Evolutionary conservation across 2,888 invertebrate species (phyloP).

Genomic region (Cephus runcator): DNA sequence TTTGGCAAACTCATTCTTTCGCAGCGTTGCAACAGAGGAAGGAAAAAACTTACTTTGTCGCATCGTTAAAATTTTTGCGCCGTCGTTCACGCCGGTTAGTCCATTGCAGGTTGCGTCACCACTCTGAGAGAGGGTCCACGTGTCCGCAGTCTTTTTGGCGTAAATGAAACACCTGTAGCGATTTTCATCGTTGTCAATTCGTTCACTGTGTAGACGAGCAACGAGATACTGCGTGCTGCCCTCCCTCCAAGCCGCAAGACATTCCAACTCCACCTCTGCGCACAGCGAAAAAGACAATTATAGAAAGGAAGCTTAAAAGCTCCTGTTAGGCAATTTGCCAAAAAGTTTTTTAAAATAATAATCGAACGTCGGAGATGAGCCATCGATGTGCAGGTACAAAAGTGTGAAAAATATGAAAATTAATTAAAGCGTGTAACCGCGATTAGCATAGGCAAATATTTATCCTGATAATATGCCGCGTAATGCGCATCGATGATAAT

Average conservation of each 20-base stretch:
- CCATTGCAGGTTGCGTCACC: constrained; percentile 85
- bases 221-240: constrained; percentile 83
- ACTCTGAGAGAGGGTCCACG: constrained; percentile 79
- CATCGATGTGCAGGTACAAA: too few species aligned
- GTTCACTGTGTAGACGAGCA: constrained; percentile 85
- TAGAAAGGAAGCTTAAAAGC: constrained; percentile 14
- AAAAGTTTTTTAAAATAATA: constrained; percentile 6
- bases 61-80: constrained; percentile 78
- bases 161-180: constrained; percentile 86
- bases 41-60: constrained; percentile 50
- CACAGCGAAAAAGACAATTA: constrained; percentile 16
- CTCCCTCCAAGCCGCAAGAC: constrained; percentile 86
- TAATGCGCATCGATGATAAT: constrained; percentile 30
- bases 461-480: background rate
- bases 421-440: background rate
- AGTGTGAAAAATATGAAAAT: background rate
- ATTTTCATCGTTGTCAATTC: constrained; percentile 78
- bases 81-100: constrained; percentile 78
- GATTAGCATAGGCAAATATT: background rate
- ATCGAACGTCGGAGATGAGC: background rate
- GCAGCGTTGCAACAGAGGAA: background rate
- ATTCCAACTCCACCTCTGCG: constrained; percentile 81
- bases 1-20: background rate
- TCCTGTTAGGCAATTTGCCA: constrained; percentile 22
- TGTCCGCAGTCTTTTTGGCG: constrained; percentile 73